A percentile compares a stretch with the other conserved stretches of the same genome.
Conservation (phyloP, 2,797 vertebrate species). For the Melanotaenia pygmaea region DNA sequence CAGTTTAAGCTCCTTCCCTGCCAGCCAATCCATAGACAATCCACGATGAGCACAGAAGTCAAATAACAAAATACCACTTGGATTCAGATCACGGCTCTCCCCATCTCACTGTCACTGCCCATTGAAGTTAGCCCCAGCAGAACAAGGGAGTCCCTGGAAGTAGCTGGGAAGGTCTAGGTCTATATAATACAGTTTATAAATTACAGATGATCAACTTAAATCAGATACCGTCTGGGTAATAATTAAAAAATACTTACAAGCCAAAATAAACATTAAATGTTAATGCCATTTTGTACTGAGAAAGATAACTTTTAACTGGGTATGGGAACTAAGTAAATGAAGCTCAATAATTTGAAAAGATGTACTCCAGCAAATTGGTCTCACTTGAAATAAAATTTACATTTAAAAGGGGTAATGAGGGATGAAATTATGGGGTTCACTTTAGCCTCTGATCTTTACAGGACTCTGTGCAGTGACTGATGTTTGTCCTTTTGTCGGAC, state of each 20-base stretch:
- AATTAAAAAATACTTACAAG: background rate
- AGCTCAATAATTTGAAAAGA: background rate
- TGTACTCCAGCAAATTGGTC: background rate
- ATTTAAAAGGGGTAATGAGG: conserved; percentile 22
- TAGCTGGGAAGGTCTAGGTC: background rate
- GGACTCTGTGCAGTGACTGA: conserved; percentile 46
- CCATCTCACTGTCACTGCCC: too few relatives aligned
- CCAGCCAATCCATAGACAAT: too few relatives aligned
- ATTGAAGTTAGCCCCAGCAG: too few relatives aligned
- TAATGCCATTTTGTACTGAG: background rate
- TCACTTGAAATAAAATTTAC: conserved; percentile 9
- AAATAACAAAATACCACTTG: too few relatives aligned
- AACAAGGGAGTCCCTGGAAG: too few relatives aligned
- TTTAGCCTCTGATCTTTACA: conserved; percentile 13
- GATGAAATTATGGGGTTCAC: conserved; percentile 13
- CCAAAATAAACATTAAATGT: background rate
- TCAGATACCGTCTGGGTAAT: background rate
- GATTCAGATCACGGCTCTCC: too few relatives aligned
- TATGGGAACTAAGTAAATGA: background rate
- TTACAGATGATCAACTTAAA: background rate
- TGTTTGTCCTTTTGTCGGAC: conserved; percentile 33
- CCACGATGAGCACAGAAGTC: too few relatives aligned
- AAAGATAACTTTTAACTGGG: background rate
- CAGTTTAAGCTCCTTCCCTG: too few relatives aligned
- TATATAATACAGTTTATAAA: background rate